phyloP scores from a whole-genome alignment of 2,113 vertebrate species.

The Greenwoodochromis staneri region DNA sequence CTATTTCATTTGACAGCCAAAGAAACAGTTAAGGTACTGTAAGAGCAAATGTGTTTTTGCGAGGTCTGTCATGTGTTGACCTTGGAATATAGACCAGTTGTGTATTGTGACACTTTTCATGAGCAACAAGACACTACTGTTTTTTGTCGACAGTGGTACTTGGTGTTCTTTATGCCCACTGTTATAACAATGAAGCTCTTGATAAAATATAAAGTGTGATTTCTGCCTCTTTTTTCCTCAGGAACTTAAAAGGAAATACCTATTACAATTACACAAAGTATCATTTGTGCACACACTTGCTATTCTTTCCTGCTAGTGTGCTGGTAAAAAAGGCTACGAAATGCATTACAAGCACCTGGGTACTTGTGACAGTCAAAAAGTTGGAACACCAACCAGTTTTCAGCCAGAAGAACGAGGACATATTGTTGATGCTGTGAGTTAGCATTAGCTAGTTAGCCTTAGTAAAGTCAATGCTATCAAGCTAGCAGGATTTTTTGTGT shows the following conservation, averaged over 20 bases:
- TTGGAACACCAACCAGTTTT: background rate
- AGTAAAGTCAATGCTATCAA: background rate
- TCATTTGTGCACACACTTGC: background rate
- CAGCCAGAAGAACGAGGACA: background rate
- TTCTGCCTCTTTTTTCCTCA: background rate
- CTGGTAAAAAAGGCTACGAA: background rate
- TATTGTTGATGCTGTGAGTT: background rate
- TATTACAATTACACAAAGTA: background rate
- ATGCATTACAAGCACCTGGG: background rate
- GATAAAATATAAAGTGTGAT: background rate
- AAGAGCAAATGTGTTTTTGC: background rate
- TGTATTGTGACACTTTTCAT: background rate
- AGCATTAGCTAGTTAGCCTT: background rate
- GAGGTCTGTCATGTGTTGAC: background rate
- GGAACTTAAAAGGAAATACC: background rate
- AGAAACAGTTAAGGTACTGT: background rate
- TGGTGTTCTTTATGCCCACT: background rate
- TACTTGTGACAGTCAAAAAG: background rate
- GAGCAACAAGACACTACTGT: background rate
- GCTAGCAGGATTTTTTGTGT: background rate
- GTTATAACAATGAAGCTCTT: background rate
- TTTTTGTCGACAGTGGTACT: background rate
- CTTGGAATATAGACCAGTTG: background rate
- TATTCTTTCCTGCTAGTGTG: background rate
- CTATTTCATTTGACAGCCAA: background rate